Evolutionary conservation across 2,113 vertebrate species (phyloP).

Genomic region (Lophius piscatorius): DNA sequence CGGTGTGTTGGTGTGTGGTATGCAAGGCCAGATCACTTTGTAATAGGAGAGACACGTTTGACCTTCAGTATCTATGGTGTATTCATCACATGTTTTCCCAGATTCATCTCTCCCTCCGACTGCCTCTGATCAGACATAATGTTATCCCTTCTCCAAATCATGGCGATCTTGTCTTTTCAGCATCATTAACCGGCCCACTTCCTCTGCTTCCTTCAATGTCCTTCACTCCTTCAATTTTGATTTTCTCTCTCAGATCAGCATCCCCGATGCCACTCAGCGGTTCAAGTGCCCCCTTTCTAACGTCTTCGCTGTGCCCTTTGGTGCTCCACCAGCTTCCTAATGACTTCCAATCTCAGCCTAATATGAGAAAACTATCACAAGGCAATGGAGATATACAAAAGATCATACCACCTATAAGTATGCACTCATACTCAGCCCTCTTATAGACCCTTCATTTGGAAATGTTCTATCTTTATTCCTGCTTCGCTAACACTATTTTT

Average conservation of each 20-base stretch:
- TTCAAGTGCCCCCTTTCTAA: no score
- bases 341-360: conserved; percentile 23
- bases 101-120: no score
- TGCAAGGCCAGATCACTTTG: no score
- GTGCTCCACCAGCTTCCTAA: conserved; percentile 36
- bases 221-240: conserved; percentile 40
- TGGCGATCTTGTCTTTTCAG: no score
- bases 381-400: conserved; percentile 22
- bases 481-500: not conserved
- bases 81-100: not conserved
- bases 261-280: no score
- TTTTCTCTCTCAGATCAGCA: not conserved
- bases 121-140: conserved; percentile 61
- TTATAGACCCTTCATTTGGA: not conserved
- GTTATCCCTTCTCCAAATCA: conserved; percentile 51
- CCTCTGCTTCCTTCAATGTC: conserved; percentile 42
- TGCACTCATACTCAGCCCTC: not conserved
- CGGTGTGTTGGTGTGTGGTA: no score
- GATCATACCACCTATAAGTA: not conserved
- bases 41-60: no score
- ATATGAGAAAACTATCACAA: conserved; percentile 8
- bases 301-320: conserved; percentile 17
- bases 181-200: conserved; percentile 42
- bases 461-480: not conserved
- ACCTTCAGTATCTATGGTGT: no score